Conservation (phyloP, 2,797 vertebrate genomes). For the Halcyon badia region DNA sequence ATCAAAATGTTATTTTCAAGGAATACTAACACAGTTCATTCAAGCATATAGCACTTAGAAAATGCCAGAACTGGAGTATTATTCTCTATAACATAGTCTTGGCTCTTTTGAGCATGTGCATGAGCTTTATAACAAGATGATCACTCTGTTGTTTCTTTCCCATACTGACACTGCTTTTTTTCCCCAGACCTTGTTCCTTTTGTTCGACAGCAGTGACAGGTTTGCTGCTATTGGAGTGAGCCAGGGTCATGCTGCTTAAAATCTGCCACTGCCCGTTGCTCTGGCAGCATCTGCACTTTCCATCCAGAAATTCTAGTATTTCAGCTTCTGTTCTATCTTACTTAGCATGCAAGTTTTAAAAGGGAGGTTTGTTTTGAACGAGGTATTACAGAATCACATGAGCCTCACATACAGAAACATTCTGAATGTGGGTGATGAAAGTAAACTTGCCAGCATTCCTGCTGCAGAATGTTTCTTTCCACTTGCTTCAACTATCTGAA, state of each 20-base stretch:
- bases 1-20: neutral
- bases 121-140: neutral
- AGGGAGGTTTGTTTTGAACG: neutral
- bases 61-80: neutral
- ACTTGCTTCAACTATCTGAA: neutral
- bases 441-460: neutral
- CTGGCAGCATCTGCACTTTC: neutral
- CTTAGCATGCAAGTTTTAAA: neutral
- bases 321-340: neutral
- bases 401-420: neutral
- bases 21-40: neutral
- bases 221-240: neutral
- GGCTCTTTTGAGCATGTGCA: neutral
- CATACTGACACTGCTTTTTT: neutral
- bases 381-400: neutral
- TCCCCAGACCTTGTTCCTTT: neutral
- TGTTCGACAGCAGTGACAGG: rapidly evolving
- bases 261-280: neutral
- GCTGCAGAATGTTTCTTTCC: neutral
- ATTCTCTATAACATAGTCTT: neutral
- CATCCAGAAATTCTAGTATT: neutral
- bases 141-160: neutral
- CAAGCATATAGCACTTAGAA: neutral
- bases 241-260: neutral
- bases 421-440: neutral